Evolutionary conservation across 2,113 vertebrate genomes (phyloP).

Genomic region (Telmatochromis sp.): DNA sequence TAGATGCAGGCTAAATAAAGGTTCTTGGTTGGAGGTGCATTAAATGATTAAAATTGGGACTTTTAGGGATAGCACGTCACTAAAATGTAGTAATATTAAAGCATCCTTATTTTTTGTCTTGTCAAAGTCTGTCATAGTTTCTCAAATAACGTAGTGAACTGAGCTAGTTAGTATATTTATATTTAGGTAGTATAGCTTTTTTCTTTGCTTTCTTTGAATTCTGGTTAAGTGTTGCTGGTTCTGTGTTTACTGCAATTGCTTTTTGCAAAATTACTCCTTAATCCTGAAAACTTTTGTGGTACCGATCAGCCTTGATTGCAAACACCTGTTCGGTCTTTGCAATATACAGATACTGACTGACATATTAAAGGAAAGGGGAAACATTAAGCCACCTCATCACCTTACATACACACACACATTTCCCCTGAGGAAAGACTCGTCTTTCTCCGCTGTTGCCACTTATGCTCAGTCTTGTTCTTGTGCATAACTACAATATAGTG

Average conservation of each 20-base stretch:
- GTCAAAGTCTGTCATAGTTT: neutral
- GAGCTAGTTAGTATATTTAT: neutral
- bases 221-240: neutral
- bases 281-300: neutral
- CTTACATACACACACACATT: neutral
- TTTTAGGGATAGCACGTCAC: neutral
- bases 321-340: neutral
- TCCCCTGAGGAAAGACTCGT: neutral
- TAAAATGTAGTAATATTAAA: neutral
- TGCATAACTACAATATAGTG: neutral
- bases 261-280: neutral
- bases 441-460: neutral
- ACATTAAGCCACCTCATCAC: neutral
- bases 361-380: neutral
- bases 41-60: neutral
- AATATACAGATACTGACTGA: neutral
- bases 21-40: neutral
- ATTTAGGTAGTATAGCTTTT: neutral
- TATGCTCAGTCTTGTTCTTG: conserved; percentile 1
- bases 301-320: neutral
- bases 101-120: neutral
- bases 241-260: neutral
- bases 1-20: neutral
- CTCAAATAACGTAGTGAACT: neutral
- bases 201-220: neutral